These are phyloP conservation scores for Lutraria lutraria DNA, from an alignment of 2,888 invertebrate species.

Conservation along the genomic window DNA sequence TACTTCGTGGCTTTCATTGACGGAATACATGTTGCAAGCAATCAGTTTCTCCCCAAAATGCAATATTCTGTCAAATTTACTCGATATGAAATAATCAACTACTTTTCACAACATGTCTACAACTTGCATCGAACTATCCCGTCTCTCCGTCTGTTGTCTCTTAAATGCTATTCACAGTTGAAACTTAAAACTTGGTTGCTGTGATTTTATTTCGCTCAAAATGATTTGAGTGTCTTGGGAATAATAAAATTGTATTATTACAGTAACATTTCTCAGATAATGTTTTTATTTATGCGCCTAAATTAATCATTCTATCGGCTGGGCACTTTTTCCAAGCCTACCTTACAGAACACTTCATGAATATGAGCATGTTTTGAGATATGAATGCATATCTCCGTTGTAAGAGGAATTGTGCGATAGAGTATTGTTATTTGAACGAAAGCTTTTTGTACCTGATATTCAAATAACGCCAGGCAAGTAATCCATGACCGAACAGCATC, in stretches of 20 bases:
- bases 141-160: background rate
- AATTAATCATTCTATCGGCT: no score
- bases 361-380: no score
- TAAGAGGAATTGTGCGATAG: no score
- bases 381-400: no score
- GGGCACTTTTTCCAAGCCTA: no score
- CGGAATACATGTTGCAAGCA: background rate
- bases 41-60: background rate
- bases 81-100: background rate
- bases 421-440: no score
- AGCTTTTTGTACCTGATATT: no score
- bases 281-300: background rate
- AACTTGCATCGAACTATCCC: background rate
- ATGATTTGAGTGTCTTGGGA: background rate
- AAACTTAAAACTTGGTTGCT: background rate
- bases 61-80: background rate
- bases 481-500: no score
- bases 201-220: background rate
- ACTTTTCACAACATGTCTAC: background rate
- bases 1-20: background rate
- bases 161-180: background rate
- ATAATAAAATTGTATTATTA: background rate
- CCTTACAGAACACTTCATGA: no score
- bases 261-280: background rate
- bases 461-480: no score